Base-by-base conservation (phyloP, 2,888 invertebrate genomes). In the Drosophila putrida region DNA sequence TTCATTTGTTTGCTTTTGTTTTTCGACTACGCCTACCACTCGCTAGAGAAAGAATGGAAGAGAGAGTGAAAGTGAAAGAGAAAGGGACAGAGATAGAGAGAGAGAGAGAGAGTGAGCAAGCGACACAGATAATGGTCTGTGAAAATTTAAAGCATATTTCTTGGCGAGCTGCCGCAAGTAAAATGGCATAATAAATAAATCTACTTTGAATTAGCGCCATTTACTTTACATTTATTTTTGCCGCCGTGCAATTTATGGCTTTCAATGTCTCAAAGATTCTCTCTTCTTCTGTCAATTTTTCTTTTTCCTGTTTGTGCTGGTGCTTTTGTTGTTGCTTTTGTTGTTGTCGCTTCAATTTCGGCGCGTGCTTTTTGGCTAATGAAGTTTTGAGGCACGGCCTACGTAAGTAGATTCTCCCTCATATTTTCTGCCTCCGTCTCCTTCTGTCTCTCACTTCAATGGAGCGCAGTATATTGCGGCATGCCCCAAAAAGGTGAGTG, bases 121-220 rank as follows among this genome's bases (percentile, higher is more conserved):
- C 6, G 9, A 28, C 27, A 36, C 35, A 36, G 46, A 57, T 33
- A 46, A 57, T 44, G 57, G 44, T 46, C 57, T 57, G 27, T 59
- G 61, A 41, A 68, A 78, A 78, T 72, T 79, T 79, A 74, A 84
- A 75, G 89, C 88, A 89, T 85, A 78, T 88, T 84, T 82, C 75
- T 88, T 82, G 85, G 82, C 80, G 72, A 82, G 55, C 66, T 75
- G 88, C 78, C 83, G 73, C 80, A 64, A 78, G 80, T 69, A 80
- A 89, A 82, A 89, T 85, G 71, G 78, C 86, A 89, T 82, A 85
- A 89, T 86, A 86, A 88, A 86, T 89, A 86, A 86, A 86, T 89
- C 86, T 86, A 88, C 86, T 89, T 86, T 86, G 89, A 89, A 86
- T 86, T 86, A 86, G 86, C 86, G 88, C 88, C 86, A 88, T 86